These are phyloP conservation scores for Lophochroa leadbeateri DNA, from an alignment of 2,113 vertebrate genomes.

Conservation along the genomic window DNA sequence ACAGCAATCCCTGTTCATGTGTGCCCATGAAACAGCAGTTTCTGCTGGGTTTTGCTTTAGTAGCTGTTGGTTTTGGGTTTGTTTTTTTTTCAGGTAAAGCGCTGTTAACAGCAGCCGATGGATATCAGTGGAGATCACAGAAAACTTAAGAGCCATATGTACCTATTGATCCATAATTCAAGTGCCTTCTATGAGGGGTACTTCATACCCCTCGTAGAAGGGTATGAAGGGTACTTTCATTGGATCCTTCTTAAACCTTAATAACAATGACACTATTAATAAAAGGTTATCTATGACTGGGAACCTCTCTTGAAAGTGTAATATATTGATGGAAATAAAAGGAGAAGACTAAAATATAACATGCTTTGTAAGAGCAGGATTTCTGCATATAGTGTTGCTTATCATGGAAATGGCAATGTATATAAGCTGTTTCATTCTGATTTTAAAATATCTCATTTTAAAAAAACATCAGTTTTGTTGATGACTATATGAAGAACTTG, in stretches of 20 bases:
- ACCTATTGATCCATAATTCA: neutral
- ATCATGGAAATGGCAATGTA: neutral
- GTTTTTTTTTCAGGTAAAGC: neutral
- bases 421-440: neutral
- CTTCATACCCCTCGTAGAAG: neutral
- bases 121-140: neutral
- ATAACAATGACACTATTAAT: neutral
- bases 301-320: neutral
- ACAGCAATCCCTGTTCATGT: neutral
- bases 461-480: neutral
- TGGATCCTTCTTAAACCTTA: neutral
- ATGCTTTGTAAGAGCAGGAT: neutral
- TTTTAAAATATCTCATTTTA: neutral
- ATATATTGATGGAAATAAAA: neutral
- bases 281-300: neutral
- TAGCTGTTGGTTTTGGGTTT: neutral
- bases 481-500: neutral
- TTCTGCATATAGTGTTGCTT: conserved; percentile 1
- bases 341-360: neutral
- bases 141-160: neutral
- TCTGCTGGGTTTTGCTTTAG: neutral
- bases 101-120: neutral
- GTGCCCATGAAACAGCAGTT: neutral
- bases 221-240: neutral
- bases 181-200: neutral